Evolutionary conservation across 2,888 invertebrate genomes (phyloP), one percentile per base, ranked within the genome.

Genomic region (Chymomyza fuscimana): DNA sequence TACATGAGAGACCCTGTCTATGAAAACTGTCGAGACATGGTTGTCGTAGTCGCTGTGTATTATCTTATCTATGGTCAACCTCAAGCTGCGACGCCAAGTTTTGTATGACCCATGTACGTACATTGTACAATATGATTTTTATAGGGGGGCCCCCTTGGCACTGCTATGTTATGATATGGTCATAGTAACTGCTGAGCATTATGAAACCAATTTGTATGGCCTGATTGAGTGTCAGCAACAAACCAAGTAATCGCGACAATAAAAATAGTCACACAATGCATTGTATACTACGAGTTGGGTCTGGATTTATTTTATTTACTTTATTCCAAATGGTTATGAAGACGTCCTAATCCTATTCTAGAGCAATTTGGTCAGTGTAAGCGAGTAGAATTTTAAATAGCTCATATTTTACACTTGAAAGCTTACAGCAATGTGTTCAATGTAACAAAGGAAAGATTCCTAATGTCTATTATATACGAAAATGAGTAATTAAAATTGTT

Each of bases 11-110:
- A 25, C 25, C 25, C 25, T 25, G 25, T 25, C 25, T 25, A 25
- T 3, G 25, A 25, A 25, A 32, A 32, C 32, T 32, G 12, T 4
- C 12, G 4, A 46, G 12, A 46, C 10, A 12, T 46, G 12, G 12
- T 46, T 12, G 40, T 46, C 40, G 40, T 46, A 46, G 40, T 46
- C 40, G 40, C 40, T 0, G 5, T 12, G 12, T 69, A 9, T 12
- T 76, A 76, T 76, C 76, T 76, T 63, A 76, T 76, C 68, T 50
- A 19, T 50, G 32, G 60, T 36, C 36, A 59, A 58, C 63, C 58
- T 40, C 50, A 25, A 54, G 59, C 59, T 59, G 29, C 51, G 40
- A 46, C 40, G 12, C 40, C 10, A 10, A 46, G 12, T 46, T 12
- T 2, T 2, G 12, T 46, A 0, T 46, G 12, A 46, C 4, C 40